Conservation (phyloP, 2,113 vertebrate species). For the Strix uralensis region DNA sequence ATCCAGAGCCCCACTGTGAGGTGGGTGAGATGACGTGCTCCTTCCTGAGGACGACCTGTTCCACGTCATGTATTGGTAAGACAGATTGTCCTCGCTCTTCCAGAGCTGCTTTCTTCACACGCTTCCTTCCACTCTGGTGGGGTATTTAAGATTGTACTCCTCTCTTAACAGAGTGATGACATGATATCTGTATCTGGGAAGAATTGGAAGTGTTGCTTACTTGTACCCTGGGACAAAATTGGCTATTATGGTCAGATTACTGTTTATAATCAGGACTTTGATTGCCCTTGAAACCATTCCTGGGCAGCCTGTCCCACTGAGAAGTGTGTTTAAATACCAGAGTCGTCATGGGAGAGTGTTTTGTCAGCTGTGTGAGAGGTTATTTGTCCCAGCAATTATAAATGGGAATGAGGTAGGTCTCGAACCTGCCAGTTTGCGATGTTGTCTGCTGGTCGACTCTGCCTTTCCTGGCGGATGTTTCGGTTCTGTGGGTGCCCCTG, state of each 20-base stretch:
- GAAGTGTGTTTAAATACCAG: neutral
- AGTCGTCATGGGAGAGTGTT: rapidly evolving
- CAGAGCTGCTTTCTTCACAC: rapidly evolving
- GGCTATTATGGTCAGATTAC: rapidly evolving
- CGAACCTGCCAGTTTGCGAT: no score
- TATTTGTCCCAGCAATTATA: rapidly evolving
- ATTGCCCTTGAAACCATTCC: rapidly evolving
- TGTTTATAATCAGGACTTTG: no score
- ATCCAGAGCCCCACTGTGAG: rapidly evolving
- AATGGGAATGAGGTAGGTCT: rapidly evolving
- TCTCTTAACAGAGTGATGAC: rapidly evolving
- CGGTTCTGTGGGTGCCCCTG: rapidly evolving
- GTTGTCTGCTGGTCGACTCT: rapidly evolving
- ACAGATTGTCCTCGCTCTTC: neutral
- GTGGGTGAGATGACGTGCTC: no score
- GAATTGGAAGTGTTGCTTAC: neutral
- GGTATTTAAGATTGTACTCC: rapidly evolving
- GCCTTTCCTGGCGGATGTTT: neutral
- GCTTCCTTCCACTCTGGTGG: no score
- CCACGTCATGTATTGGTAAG: rapidly evolving
- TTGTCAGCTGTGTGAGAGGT: rapidly evolving
- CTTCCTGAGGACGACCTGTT: neutral
- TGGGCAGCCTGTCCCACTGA: rapidly evolving
- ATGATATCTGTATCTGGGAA: rapidly evolving
- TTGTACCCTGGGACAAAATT: neutral